A percentile compares a stretch with the other conserved stretches of the same genome.
These are phyloP conservation scores for Sminthurides aquaticus DNA, from an alignment of 2,888 invertebrate species.

Conservation along the genomic window DNA sequence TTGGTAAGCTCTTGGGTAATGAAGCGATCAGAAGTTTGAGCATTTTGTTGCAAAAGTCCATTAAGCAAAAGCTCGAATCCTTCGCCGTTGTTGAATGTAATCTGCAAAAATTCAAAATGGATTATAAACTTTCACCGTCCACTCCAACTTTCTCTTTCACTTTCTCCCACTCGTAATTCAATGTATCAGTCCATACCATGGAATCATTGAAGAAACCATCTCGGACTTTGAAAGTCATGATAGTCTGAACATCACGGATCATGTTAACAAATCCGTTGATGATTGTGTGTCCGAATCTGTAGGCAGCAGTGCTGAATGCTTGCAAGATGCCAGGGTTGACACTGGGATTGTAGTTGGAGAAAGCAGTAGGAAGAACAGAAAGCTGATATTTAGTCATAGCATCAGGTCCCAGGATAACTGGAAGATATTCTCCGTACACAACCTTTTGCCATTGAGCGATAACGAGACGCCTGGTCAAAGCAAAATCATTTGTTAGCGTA, in stretches of 20 bases:
- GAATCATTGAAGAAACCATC: constrained; percentile 38
- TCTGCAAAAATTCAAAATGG: too few species aligned
- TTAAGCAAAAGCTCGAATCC: constrained; percentile 39
- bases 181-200: background rate
- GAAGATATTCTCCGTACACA: constrained; percentile 40
- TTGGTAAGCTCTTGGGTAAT: constrained; percentile 40
- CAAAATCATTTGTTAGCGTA: background rate
- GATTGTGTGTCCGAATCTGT: constrained; percentile 39
- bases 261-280: constrained; percentile 38
- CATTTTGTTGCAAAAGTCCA: constrained; percentile 39
- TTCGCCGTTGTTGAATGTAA: constrained; percentile 31
- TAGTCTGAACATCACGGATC: constrained; percentile 31
- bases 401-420: constrained; percentile 35
- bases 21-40: constrained; percentile 39
- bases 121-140: too few species aligned
- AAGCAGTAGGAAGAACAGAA: constrained; percentile 17
- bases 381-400: constrained; percentile 32
- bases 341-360: constrained; percentile 32
- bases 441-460: constrained; percentile 40
- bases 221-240: constrained; percentile 31
- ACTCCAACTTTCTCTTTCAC: too few species aligned
- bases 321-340: constrained; percentile 37
- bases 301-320: constrained; percentile 39
- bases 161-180: too few species aligned
- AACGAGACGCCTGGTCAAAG: constrained; percentile 30